Evolutionary conservation across 1,140 invertebrate genomes (phyloP).

Genomic region (Amyelois transitella): DNA sequence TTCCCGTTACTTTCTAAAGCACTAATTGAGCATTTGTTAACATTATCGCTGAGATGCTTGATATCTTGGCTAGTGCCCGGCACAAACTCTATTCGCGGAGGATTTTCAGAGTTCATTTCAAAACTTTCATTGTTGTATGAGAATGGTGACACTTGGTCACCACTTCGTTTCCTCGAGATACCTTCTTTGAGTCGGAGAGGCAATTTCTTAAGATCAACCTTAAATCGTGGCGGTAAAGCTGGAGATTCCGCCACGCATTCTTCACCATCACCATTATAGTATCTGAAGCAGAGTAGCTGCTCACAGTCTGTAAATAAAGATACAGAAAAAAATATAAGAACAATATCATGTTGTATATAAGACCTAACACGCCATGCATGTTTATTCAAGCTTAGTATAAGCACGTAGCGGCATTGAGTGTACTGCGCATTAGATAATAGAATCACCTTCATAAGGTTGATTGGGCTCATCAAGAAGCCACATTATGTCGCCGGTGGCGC

Average conservation of each 20-base stretch:
- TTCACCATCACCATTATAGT: conserved; percentile 68
- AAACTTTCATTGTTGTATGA: conserved; percentile 68
- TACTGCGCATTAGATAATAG: conserved; percentile 1
- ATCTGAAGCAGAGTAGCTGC: conserved; percentile 71
- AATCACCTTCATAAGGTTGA: conserved; percentile 70
- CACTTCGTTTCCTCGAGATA: conserved; percentile 64
- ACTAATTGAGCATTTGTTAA: conserved; percentile 75
- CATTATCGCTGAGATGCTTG: conserved; percentile 66
- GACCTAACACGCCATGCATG: neutral
- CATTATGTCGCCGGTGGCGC: conserved; percentile 70
- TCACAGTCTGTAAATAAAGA: conserved; percentile 71
- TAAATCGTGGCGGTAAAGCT: conserved; percentile 48
- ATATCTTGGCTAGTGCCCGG: conserved; percentile 59
- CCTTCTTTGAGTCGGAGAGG: conserved; percentile 59
- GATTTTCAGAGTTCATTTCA: conserved; percentile 64
- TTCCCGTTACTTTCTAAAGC: conserved; percentile 63
- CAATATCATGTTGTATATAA: neutral
- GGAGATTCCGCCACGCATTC: conserved; percentile 65
- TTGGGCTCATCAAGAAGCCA: conserved; percentile 74
- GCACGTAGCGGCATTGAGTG: neutral
- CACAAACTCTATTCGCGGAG: conserved; percentile 49
- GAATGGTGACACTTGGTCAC: conserved; percentile 61
- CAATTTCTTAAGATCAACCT: conserved; percentile 62
- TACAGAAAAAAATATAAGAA: conserved; percentile 4
- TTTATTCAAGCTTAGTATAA: neutral